Conservation (phyloP, 2,888 invertebrate species). For the Cancer borealis region DNA sequence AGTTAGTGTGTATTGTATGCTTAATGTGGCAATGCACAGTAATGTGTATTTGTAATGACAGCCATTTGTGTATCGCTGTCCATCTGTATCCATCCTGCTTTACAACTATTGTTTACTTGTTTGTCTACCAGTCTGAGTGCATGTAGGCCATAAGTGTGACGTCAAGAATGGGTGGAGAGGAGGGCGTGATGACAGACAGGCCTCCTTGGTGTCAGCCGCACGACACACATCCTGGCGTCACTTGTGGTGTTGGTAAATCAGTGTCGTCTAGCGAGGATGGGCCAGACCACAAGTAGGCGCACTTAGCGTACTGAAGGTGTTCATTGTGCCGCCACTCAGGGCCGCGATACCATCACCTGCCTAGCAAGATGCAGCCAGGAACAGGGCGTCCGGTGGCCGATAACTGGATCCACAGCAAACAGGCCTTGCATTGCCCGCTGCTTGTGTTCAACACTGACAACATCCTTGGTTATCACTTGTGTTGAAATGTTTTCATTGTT, state of each 20-base stretch:
- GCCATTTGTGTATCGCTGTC: background rate
- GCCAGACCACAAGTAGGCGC: background rate
- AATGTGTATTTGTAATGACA: background rate
- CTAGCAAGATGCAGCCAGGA: background rate
- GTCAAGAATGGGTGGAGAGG: background rate
- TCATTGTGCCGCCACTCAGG: slow-evolving; percentile 53
- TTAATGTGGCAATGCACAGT: background rate
- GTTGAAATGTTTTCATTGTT: background rate
- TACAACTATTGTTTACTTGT: background rate
- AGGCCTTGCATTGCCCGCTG: background rate
- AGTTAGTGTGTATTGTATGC: background rate
- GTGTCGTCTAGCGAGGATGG: background rate
- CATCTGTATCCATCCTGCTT: background rate
- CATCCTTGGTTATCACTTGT: background rate
- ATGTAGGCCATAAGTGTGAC: background rate
- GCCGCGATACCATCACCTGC: slow-evolving; percentile 44
- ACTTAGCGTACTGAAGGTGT: background rate
- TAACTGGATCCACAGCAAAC: slow-evolving; percentile 23
- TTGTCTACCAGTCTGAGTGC: background rate
- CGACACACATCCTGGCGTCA: background rate
- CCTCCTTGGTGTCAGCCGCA: background rate
- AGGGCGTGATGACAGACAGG: background rate
- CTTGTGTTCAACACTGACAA: background rate
- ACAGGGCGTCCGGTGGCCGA: background rate
- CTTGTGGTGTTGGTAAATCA: background rate